phyloP scores from a whole-genome alignment of 35 echinoderm and acorn worm genomes.

The Stichopus chloronotus region DNA sequence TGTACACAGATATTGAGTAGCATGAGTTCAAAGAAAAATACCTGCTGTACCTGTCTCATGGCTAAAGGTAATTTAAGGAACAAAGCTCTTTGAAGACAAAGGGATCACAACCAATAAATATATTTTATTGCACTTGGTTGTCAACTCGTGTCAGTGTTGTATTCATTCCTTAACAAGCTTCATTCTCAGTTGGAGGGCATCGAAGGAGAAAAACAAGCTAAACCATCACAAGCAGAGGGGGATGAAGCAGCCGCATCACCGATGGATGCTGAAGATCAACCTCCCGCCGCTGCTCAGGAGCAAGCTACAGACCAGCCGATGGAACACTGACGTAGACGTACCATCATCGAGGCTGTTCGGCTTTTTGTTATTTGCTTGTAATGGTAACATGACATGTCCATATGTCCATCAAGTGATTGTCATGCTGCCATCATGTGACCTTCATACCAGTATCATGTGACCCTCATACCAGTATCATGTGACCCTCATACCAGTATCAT shows the following conservation, averaged over 20 bases:
- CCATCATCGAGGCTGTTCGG: background rate
- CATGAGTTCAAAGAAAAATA: too few relatives aligned
- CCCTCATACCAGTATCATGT: background rate
- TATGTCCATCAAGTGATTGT: background rate
- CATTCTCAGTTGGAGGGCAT: slow-evolving; percentile 40
- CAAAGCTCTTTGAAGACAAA: too few relatives aligned
- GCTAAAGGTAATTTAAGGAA: too few relatives aligned
- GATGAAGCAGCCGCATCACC: slow-evolving; percentile 32
- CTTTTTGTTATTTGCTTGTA: too few relatives aligned
- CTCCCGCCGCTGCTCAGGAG: background rate
- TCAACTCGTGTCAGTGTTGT: too few relatives aligned
- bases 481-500: background rate
- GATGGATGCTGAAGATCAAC: slow-evolving; percentile 33
- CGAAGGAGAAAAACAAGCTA: slow-evolving; percentile 23
- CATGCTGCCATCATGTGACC: background rate
- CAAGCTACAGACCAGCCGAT: slow-evolving; percentile 34
- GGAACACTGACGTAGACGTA: slow-evolving; percentile 38
- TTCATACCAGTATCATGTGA: background rate
- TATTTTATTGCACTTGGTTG: too few relatives aligned
- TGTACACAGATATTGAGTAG: too few relatives aligned
- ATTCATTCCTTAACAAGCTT: background rate
- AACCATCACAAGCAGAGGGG: slow-evolving; percentile 1
- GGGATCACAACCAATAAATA: too few relatives aligned
- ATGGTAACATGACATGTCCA: too few relatives aligned
- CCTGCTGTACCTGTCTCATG: too few relatives aligned